Conservation (phyloP, 1,140 invertebrate genomes). For the Phocides pigmalion region DNA sequence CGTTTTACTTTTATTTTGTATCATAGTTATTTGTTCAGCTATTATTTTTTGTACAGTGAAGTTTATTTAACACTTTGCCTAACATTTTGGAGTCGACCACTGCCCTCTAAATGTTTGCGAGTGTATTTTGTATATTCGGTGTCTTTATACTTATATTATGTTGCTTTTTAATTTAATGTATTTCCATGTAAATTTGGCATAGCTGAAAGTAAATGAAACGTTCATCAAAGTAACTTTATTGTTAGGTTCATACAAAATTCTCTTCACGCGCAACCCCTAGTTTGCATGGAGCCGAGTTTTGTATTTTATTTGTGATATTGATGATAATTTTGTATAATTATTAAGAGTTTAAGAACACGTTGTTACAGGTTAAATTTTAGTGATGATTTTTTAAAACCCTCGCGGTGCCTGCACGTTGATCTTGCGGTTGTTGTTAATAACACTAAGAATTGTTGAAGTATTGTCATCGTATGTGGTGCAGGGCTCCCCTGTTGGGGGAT, state of each 20-base stretch:
- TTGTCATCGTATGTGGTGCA: neutral
- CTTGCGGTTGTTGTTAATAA: slow-evolving; percentile 45
- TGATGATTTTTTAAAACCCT: slow-evolving; percentile 57
- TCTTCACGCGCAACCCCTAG: slow-evolving; percentile 5
- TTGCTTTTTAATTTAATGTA: slow-evolving; percentile 36
- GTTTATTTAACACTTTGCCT: slow-evolving; percentile 2
- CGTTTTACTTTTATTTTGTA: slow-evolving; percentile 9
- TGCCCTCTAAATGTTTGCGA: neutral
- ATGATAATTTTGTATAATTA: slow-evolving; percentile 73
- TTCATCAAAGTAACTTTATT: slow-evolving; percentile 8
- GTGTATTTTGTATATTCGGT: slow-evolving; percentile 21
- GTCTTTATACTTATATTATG: slow-evolving; percentile 36
- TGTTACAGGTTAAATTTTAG: slow-evolving; percentile 70
- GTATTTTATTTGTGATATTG: slow-evolving; percentile 79
- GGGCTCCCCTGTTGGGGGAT: no score
- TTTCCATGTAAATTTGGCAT: slow-evolving; percentile 10
- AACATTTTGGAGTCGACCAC: neutral
- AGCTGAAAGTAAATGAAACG: slow-evolving; percentile 20
- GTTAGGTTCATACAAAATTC: slow-evolving; percentile 1
- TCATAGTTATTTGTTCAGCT: slow-evolving; percentile 10
- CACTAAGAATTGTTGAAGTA: neutral
- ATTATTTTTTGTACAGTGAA: slow-evolving; percentile 16
- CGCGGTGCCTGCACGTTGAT: slow-evolving; percentile 50
- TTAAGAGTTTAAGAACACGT: slow-evolving; percentile 78
- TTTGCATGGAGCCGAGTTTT: slow-evolving; percentile 44